Evolutionary conservation across 2,797 vertebrate genomes (phyloP).

Genomic region (Scomberomorus guttatus): DNA sequence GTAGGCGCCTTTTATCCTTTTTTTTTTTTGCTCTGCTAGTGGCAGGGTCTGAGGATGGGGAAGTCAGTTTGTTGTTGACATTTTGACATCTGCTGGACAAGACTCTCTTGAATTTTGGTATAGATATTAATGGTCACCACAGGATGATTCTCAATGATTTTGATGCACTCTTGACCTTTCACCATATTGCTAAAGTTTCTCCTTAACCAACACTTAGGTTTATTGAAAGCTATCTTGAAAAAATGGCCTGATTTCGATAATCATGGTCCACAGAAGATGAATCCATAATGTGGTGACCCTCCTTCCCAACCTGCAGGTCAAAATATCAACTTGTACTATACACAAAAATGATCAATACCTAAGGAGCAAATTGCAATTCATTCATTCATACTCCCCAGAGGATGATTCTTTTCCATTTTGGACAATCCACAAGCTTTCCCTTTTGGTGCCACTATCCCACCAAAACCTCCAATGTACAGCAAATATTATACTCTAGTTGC

Average conservation of each 20-base stretch:
- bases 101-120: not conserved
- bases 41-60: not conserved
- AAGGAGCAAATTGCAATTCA: not conserved
- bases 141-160: not conserved
- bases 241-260: too few species aligned
- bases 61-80: not conserved
- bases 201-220: not conserved
- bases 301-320: not conserved
- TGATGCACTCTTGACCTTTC: not conserved
- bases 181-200: not conserved
- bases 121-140: slow-evolving; percentile 2
- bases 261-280: too few species aligned
- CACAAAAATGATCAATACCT: not conserved
- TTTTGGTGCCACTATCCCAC: not conserved
- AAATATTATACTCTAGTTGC: not conserved
- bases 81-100: slow-evolving; percentile 1
- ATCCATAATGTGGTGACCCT: not conserved
- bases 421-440: not conserved
- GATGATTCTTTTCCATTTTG: not conserved
- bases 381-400: not conserved
- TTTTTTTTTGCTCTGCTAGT: not conserved
- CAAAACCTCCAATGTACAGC: not conserved
- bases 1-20: slow-evolving; percentile 5
- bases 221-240: not conserved
- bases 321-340: not conserved